Evolutionary conservation across 2,888 invertebrate genomes (phyloP), one percentile per base, ranked within the genome.

Genomic region (Drosophila colorata): DNA sequence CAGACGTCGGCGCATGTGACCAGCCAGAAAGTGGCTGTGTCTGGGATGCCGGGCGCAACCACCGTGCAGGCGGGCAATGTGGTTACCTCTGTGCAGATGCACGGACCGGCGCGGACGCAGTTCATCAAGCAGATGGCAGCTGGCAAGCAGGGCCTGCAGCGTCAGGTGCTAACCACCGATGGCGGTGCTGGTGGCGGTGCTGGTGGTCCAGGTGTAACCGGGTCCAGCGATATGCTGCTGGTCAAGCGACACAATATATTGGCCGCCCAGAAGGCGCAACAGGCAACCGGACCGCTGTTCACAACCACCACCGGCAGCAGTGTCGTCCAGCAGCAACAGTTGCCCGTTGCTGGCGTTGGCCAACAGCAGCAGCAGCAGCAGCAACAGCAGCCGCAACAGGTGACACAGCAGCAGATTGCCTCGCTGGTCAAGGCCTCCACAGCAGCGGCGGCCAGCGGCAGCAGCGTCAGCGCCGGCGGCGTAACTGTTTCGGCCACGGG

Each of bases 141-240:
- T 0, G 90, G 88, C 4, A 93, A 93, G 69, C 93, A 93, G 75
- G 91, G 93, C 0, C 89, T 93, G 2, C 90, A 93, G 1, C 92
- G 93, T 0, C 93, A 94, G 49, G 93, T 94, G 37, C 93, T 94
- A 23, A 51, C 77, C 8, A 84, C 87, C 1, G 85, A 85, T 65
- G 93, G 94, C 0, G 94, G 94, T 41, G 78, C 94, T 38, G 70
- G 64, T 9, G 94, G 94, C 80, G 93, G 65, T 0, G 48, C 69
- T 0, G 94, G 94, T 80, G 93, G 65, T 0, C 44, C 67, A 0
- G 70, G 64, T 0, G 48, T 67, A 0, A 41, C 85, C 0, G 80
- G 74, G 1, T 31, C 68, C 4, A 92, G 93, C 2, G 95, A 95
- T 80, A 93, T 95, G 93, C 61, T 94, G 4, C 79, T 95, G 47